These are phyloP conservation scores for Drosophila carrolli DNA, from an alignment of 1,140 invertebrate genomes.

Conservation along the genomic window DNA sequence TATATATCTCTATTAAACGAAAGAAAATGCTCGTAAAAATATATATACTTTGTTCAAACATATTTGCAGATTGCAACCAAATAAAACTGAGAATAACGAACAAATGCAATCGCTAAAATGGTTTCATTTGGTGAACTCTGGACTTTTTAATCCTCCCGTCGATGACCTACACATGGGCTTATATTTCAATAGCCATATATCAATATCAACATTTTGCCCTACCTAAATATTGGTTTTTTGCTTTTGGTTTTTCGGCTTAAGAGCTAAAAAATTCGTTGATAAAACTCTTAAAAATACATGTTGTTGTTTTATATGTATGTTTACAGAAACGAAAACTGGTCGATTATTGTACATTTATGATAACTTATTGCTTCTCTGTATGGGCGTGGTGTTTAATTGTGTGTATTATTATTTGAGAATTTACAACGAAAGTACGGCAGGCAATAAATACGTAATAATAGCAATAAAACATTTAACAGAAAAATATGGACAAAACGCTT, in stretches of 20 bases:
- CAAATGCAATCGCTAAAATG: conserved; percentile 49
- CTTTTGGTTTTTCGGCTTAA: conserved; percentile 43
- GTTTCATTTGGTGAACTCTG: conserved; percentile 47
- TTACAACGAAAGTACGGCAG: conserved; percentile 74
- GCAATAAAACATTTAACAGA: conserved; percentile 47
- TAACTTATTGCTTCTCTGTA: conserved; percentile 55
- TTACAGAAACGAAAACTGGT: conserved; percentile 50
- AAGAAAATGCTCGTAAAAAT: conserved; percentile 32
- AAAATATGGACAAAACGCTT: conserved; percentile 85
- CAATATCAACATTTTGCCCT: conserved; percentile 32
- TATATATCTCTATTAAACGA: conserved; percentile 26
- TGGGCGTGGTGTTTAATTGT: conserved; percentile 34
- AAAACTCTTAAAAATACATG: conserved; percentile 40
- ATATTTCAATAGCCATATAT: conserved; percentile 5
- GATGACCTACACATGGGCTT: conserved; percentile 40
- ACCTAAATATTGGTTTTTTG: conserved; percentile 28
- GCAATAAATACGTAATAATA: conserved; percentile 77
- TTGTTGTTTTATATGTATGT: conserved; percentile 25
- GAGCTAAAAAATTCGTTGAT: conserved; percentile 41
- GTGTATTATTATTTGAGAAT: conserved; percentile 52
- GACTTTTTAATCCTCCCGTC: conserved; percentile 34
- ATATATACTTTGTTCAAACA: conserved; percentile 17
- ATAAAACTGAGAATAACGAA: conserved; percentile 20
- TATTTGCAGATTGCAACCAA: conserved; percentile 27
- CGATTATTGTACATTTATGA: conserved; percentile 61